phyloP scores from a whole-genome alignment of 1,140 invertebrate genomes.

The Trichonephila clavipes region DNA sequence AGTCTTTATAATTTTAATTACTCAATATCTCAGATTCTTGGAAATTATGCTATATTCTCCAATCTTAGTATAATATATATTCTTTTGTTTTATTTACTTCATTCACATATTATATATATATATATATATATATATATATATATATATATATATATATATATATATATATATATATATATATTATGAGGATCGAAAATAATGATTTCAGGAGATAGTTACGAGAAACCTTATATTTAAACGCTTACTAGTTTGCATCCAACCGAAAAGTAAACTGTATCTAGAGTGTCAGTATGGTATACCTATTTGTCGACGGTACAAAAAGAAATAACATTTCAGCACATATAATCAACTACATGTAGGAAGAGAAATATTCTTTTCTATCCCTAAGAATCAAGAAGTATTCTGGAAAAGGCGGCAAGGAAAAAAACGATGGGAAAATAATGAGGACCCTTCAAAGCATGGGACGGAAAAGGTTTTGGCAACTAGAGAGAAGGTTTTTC shows the following conservation, averaged over 20 bases:
- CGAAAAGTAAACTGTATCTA: background rate
- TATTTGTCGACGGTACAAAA: background rate
- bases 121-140: too few species aligned
- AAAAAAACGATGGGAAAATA: conserved; percentile 55
- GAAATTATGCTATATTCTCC: too few species aligned
- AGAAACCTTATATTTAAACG: background rate
- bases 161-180: too few species aligned
- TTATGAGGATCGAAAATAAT: too few species aligned
- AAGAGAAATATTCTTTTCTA: conserved; percentile 3
- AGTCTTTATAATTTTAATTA: too few species aligned
- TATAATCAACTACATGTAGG: background rate
- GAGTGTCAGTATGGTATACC: background rate
- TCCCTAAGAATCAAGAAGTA: conserved; percentile 36
- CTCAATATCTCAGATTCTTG: too few species aligned
- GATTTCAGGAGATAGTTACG: too few species aligned
- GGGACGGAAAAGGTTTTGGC: conserved; percentile 37
- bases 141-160: too few species aligned
- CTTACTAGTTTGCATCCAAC: background rate
- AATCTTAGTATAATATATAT: too few species aligned
- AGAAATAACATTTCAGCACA: background rate
- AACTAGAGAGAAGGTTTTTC: conserved; percentile 36
- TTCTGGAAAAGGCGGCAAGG: background rate
- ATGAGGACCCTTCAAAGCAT: conserved; percentile 51
- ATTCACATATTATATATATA: too few species aligned
- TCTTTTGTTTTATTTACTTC: too few species aligned